Percentiles rank a stretch among this genome's conserved stretches.
phyloP scores from a whole-genome alignment of 30 jellyfish, hydroid and myxozoan species.

The Nemopilema nomurai region DNA sequence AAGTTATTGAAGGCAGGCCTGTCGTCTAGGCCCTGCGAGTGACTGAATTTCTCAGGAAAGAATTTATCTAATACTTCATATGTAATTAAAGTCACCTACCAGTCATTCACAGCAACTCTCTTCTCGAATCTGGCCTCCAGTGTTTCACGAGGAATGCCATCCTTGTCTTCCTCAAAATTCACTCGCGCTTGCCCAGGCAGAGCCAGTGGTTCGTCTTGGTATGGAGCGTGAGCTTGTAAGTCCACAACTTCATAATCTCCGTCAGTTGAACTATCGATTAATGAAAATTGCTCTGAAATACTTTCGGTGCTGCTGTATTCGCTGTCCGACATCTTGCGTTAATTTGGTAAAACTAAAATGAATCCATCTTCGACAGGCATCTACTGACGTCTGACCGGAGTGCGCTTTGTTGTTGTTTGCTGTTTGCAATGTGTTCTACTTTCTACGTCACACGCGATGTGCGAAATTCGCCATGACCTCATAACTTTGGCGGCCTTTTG shows the following conservation, averaged over 20 bases:
- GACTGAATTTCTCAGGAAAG: slow-evolving; percentile 6
- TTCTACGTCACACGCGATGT: not conserved
- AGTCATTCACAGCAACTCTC: not conserved
- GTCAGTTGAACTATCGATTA: not conserved
- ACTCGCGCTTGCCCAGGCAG: not conserved
- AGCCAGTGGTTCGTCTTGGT: not conserved
- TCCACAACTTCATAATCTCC: not conserved
- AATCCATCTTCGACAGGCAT: not conserved
- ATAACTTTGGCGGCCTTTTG: not conserved
- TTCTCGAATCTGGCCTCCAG: not conserved
- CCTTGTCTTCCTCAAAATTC: not conserved
- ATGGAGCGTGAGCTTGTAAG: not conserved
- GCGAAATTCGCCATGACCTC: not conserved
- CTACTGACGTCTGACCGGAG: not conserved
- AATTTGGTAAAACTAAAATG: not conserved
- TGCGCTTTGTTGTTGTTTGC: not conserved
- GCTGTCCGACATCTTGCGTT: not conserved
- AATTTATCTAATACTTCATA: not conserved
- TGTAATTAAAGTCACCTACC: not conserved
- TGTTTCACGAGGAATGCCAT: not conserved
- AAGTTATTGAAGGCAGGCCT: slow-evolving; percentile 1
- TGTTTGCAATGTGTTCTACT: not conserved
- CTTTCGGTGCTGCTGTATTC: not conserved
- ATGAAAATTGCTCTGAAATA: not conserved
- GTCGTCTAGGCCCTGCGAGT: not conserved